Percentiles rank a stretch among this genome's conserved stretches.
phyloP scores from a whole-genome alignment of 2,113 vertebrate genomes.

The Meriones unguiculatus region DNA sequence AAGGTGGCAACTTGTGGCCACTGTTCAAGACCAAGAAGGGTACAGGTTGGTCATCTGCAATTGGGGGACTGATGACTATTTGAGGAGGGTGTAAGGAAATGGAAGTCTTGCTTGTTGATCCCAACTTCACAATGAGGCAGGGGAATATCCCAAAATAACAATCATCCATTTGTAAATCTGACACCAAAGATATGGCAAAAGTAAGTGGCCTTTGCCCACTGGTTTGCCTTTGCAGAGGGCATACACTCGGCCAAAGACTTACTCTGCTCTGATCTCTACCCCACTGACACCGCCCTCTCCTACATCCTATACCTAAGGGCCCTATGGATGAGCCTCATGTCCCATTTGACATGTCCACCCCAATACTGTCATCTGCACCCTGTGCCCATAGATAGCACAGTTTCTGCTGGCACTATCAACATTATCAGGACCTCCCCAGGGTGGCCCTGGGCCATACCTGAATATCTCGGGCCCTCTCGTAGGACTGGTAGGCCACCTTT shows the following conservation, averaged over 20 bases:
- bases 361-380: not conserved
- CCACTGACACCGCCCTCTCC: not conserved
- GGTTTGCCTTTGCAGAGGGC: not conserved
- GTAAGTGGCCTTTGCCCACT: accelerated
- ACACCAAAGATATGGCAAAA: not conserved
- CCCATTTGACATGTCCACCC: not conserved
- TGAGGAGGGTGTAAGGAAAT: not conserved
- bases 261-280: not conserved
- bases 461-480: conserved; percentile 97
- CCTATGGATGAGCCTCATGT: too few species aligned
- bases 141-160: not conserved
- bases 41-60: not conserved
- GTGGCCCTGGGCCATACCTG: conserved; percentile 88
- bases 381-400: not conserved
- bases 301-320: not conserved
- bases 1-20: not conserved
- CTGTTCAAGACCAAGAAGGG: not conserved
- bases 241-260: not conserved
- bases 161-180: not conserved
- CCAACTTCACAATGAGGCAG: not conserved
- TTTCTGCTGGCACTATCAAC: not conserved
- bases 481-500: conserved; percentile 99
- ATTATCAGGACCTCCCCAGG: accelerated
- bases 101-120: not conserved
- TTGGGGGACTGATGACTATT: not conserved